Evolutionary conservation across 2,797 vertebrate genomes (phyloP).

Genomic region (Miichthys miiuy): DNA sequence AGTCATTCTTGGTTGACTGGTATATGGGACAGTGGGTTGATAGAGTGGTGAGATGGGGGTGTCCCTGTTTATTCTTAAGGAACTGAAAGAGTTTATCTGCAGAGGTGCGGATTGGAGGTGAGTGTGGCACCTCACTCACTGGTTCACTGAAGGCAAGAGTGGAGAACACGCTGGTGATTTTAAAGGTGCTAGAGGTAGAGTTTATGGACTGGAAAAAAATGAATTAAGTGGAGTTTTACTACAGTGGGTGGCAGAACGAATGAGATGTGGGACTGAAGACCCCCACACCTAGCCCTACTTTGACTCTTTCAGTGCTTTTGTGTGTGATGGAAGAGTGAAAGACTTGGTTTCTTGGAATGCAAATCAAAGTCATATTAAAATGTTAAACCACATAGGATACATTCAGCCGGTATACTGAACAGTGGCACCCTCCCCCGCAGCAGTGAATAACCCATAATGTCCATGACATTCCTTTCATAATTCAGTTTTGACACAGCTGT

Average conservation of each 20-base stretch:
- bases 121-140: conserved; percentile 46
- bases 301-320: conserved; percentile 27
- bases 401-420: background rate
- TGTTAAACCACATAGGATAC: conserved; percentile 1
- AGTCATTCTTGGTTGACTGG: conserved; percentile 59
- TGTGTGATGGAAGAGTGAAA: background rate
- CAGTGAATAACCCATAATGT: background rate
- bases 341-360: background rate
- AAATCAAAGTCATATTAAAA: conserved; percentile 29
- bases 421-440: background rate
- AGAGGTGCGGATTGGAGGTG: conserved; percentile 52
- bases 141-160: conserved; percentile 56
- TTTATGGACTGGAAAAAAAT: conserved; percentile 73
- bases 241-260: conserved; percentile 52
- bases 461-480: conserved; percentile 2
- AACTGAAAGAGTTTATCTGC: conserved; percentile 81
- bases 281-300: conserved; percentile 3
- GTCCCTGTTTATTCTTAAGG: conserved; percentile 88
- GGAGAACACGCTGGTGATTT: conserved; percentile 51
- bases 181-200: conserved; percentile 43
- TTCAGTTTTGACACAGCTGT: background rate
- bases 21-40: conserved; percentile 74
- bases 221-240: conserved; percentile 73
- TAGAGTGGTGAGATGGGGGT: conserved; percentile 71
- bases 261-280: conserved; percentile 57